A percentile compares a stretch with the other conserved stretches of the same genome.
phyloP scores from a whole-genome alignment of 1,140 invertebrate genomes.

The Goniozus legneri region DNA sequence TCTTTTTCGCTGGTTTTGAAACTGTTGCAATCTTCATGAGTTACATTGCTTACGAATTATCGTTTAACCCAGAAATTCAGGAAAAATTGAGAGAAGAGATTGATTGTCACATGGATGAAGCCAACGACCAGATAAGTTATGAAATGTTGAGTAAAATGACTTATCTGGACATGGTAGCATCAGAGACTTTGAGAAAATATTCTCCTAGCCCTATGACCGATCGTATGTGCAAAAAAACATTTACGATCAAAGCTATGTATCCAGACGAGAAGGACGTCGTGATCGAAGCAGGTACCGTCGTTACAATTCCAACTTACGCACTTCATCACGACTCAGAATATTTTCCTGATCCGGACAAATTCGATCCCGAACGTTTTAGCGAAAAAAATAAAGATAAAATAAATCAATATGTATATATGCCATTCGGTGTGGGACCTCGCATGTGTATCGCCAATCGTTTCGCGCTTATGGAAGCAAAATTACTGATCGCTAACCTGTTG shows the following conservation, averaged over 20 bases:
- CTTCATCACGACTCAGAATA: slow-evolving; percentile 37
- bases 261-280: slow-evolving; percentile 4
- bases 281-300: slow-evolving; percentile 19
- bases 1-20: slow-evolving; percentile 64
- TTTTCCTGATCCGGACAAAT: slow-evolving; percentile 48
- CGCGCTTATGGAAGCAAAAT: slow-evolving; percentile 43
- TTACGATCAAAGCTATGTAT: slow-evolving; percentile 25
- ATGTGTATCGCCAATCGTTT: slow-evolving; percentile 40
- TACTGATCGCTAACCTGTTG: slow-evolving; percentile 33
- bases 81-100: slow-evolving; percentile 56
- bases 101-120: slow-evolving; percentile 19
- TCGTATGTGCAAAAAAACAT: slow-evolving; percentile 48
- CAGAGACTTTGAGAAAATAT: slow-evolving; percentile 58
- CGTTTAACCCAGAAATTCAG: slow-evolving; percentile 59
- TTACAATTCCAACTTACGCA: slow-evolving; percentile 29
- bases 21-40: slow-evolving; percentile 58
- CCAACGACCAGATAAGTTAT: slow-evolving; percentile 14
- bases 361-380: slow-evolving; percentile 50
- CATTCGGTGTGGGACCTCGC: slow-evolving; percentile 58
- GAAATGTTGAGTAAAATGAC: slow-evolving; percentile 24
- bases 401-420: slow-evolving; percentile 51
- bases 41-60: slow-evolving; percentile 54
- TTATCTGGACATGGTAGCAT: slow-evolving; percentile 42
- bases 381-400: slow-evolving; percentile 42
- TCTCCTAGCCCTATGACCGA: slow-evolving; percentile 53